Evolutionary conservation across 2,113 vertebrate species (phyloP), one percentile per base, ranked within the genome.

Genomic region (Oreocharis arfaki): DNA sequence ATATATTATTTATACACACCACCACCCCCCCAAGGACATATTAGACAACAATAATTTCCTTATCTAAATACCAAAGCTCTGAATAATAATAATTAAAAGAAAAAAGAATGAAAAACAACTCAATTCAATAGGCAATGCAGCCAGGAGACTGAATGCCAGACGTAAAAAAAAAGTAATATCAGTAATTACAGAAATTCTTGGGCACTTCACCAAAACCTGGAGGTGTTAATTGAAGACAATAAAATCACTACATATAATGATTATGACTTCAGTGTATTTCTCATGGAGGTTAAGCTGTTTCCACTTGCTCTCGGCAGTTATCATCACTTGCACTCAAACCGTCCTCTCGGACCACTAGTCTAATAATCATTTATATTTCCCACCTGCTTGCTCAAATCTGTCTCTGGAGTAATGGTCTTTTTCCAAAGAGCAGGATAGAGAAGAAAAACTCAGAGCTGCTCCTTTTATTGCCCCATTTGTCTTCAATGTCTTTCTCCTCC

Each of bases 161-260:
- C 4, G 17, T 19, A 56, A 56, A 41, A 39, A 41, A 24, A 35
- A 10, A 26, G 2, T 30, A 57, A 17, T 12, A 19, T 41, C n/a
- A 44, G 35, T 33, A 84, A 35, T 32, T 46, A 49, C 50, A 87
- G 28, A 63, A 60, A 85, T 83, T 84, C 47, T 68, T 78, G 65
- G 87, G 65, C 76, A 78, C 9, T 59, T 78, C 12, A 63, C 35
- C 46, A 77, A 81, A 90, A 69, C 14, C 53, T 90, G 41, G 35
- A 77, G 32, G 17, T 63, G 33, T 73, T 96, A 94, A 95, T 67
- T 94, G 59, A 84, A 74, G 69, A 64, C 28, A 87, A 49, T 87
- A 95, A 88, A 91, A 88, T 71, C 24, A 47, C 20, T 67, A 3
- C 17, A 11, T 28, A 4, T 8, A 52, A 39, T 59, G 78, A 75